A percentile compares a stretch with the other conserved stretches of the same genome.
phyloP scores from a whole-genome alignment of 1,140 invertebrate species.

The Dufourea novaeangliae region DNA sequence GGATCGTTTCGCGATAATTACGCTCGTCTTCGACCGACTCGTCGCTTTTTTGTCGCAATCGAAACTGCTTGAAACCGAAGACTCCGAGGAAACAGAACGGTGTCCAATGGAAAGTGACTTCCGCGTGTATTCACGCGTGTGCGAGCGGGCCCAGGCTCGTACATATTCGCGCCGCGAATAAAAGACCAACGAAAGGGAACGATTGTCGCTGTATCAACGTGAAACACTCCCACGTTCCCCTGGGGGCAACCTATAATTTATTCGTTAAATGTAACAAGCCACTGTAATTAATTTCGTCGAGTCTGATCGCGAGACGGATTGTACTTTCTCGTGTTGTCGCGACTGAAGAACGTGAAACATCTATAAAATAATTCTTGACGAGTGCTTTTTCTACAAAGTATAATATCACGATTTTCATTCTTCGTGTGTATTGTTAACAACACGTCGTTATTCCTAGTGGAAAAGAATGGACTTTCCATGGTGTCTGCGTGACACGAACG shows the following conservation, averaged over 20 bases:
- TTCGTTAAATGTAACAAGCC: background rate
- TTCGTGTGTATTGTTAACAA: too few species aligned
- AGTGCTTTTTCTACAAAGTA: too few species aligned
- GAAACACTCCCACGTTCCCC: slow-evolving; percentile 12
- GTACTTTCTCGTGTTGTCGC: too few species aligned
- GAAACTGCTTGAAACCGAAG: slow-evolving; percentile 14
- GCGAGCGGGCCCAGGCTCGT: background rate
- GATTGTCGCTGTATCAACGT: slow-evolving; percentile 32
- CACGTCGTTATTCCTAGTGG: background rate
- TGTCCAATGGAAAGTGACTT: slow-evolving; percentile 61
- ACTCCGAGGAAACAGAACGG: slow-evolving; percentile 24
- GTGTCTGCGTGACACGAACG: background rate
- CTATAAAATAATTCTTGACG: background rate
- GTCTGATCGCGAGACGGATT: background rate
- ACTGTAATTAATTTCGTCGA: background rate
- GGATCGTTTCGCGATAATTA: slow-evolving; percentile 28
- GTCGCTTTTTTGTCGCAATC: slow-evolving; percentile 22
- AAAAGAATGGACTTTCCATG: background rate
- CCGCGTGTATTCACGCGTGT: slow-evolving; percentile 42
- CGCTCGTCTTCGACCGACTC: background rate
- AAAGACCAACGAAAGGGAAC: slow-evolving; percentile 42
- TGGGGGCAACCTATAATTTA: slow-evolving; percentile 10
- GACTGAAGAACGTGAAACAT: too few species aligned
- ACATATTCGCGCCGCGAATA: slow-evolving; percentile 20
- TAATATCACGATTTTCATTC: too few species aligned